These are phyloP conservation scores for Acrobasis repandana DNA, from an alignment of 2,888 invertebrate genomes.

Conservation along the genomic window DNA sequence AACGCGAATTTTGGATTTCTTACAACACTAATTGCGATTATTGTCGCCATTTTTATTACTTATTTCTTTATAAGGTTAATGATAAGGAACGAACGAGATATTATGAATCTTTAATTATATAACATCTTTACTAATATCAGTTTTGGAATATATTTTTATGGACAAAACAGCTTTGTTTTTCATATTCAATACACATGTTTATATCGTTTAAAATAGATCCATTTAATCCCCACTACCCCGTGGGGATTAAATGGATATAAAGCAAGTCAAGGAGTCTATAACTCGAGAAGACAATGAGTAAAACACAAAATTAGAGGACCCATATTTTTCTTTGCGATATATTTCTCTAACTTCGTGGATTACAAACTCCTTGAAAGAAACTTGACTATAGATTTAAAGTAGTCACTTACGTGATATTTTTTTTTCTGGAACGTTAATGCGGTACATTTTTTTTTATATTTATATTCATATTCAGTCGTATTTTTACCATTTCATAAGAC, in stretches of 20 bases:
- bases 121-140: constrained; percentile 1
- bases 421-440: background rate
- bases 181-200: constrained; percentile 18
- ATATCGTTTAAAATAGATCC: background rate
- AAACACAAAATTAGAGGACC: no score
- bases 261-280: background rate
- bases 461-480: background rate
- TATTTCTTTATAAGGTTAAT: constrained; percentile 6
- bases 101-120: background rate
- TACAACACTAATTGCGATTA: constrained; percentile 30
- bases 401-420: no score
- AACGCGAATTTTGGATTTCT: constrained; percentile 30
- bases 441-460: background rate
- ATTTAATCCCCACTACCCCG: no score
- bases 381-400: no score
- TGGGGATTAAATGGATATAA: background rate
- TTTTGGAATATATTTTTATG: constrained; percentile 9
- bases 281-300: background rate
- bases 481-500: background rate
- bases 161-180: constrained; percentile 21
- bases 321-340: no score
- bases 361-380: no score
- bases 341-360: no score
- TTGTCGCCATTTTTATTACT: constrained; percentile 27
- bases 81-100: constrained; percentile 24